phyloP scores from a whole-genome alignment of 2,888 invertebrate genomes.

The Phengaris alcon region DNA sequence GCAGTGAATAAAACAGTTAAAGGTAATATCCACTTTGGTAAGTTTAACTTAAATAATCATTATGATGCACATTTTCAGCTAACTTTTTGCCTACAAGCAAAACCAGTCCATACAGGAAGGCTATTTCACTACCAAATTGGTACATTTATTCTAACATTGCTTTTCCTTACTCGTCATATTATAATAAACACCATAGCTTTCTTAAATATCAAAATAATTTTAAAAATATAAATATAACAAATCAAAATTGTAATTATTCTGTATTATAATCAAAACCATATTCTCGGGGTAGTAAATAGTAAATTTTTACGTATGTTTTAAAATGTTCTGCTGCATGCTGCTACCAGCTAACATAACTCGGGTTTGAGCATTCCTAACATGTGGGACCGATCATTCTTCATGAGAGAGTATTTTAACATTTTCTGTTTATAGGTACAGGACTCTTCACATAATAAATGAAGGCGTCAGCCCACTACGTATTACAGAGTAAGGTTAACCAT shows the following conservation, averaged over 20 bases:
- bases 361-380: neutral
- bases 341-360: neutral
- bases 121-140: constrained; percentile 16
- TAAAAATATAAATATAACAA: neutral
- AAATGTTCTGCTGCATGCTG: neutral
- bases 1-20: neutral
- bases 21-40: neutral
- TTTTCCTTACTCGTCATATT: neutral
- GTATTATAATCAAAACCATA: neutral
- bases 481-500: neutral
- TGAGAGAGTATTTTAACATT: neutral
- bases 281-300: neutral
- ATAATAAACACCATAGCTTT: constrained; percentile 2
- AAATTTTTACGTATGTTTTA: neutral
- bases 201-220: constrained; percentile 4
- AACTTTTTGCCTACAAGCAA: neutral
- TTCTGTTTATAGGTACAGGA: neutral
- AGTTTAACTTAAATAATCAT: neutral
- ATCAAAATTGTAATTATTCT: neutral
- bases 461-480: neutral
- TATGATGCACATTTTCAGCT: neutral
- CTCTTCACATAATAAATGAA: neutral
- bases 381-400: neutral
- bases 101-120: constrained; percentile 15
- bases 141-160: constrained; percentile 26